Percentiles rank a stretch among this genome's conserved stretches.
Evolutionary conservation across 2,888 invertebrate species (phyloP).

Genomic region (Masnerella sp.): DNA sequence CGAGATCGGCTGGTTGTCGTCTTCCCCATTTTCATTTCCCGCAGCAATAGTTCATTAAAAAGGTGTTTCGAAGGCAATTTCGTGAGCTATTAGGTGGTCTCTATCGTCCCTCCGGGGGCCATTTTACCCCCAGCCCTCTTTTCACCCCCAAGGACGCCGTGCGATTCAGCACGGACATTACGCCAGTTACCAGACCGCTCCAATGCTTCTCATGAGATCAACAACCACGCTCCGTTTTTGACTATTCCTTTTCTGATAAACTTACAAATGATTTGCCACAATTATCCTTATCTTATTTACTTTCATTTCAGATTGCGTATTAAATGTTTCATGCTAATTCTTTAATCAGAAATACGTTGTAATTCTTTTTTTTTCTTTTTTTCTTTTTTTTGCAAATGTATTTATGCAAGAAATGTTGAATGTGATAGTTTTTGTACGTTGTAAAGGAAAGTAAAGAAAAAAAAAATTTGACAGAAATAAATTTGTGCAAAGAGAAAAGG

Average conservation of each 20-base stretch:
- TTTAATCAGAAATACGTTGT: too few species aligned
- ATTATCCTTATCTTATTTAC: slow-evolving; percentile 57
- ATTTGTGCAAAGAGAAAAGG: slow-evolving; percentile 4
- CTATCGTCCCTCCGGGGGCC: slow-evolving; percentile 80
- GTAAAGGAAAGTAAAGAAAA: too few species aligned
- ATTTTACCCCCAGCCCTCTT: slow-evolving; percentile 72
- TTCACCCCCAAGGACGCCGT: slow-evolving; percentile 65
- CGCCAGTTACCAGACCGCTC: slow-evolving; percentile 70
- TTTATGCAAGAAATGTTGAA: too few species aligned
- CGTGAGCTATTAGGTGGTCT: slow-evolving; percentile 83
- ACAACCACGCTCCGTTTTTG: slow-evolving; percentile 56
- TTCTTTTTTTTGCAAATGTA: too few species aligned
- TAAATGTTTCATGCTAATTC: too few species aligned
- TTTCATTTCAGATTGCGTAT: slow-evolving; percentile 32
- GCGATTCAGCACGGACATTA: slow-evolving; percentile 73
- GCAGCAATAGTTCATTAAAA: slow-evolving; percentile 84
- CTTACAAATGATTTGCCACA: slow-evolving; percentile 51
- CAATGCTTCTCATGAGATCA: slow-evolving; percentile 63
- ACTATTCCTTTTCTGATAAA: slow-evolving; percentile 46
- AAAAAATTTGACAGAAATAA: neutral
- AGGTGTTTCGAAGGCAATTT: slow-evolving; percentile 86
- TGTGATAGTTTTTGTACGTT: too few species aligned
- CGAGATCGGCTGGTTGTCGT: slow-evolving; percentile 65
- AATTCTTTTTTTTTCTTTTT: too few species aligned
- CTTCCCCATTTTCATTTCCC: slow-evolving; percentile 79